Percentiles rank a stretch among this genome's conserved stretches.
phyloP scores from a whole-genome alignment of 2,113 vertebrate species.

The Columba janthina region DNA sequence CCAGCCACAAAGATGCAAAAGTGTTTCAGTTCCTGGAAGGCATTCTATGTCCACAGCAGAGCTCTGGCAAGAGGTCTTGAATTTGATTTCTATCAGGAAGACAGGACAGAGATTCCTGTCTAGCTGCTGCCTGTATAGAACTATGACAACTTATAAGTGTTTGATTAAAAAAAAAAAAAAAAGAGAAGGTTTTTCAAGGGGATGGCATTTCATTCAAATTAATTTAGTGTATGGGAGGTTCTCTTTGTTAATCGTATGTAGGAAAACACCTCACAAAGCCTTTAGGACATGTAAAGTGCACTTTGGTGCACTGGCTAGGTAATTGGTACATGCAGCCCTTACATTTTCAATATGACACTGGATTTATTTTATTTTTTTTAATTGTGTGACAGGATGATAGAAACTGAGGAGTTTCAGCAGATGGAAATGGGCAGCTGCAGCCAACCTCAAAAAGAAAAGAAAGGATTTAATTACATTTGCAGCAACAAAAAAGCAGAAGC shows the following conservation, averaged over 20 bases:
- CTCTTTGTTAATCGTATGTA: background rate
- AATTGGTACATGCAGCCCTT: background rate
- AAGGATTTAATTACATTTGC: background rate
- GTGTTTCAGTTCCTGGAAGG: background rate
- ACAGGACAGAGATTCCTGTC: background rate
- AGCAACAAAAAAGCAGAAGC: background rate
- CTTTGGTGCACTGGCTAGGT: background rate
- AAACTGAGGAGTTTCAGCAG: background rate
- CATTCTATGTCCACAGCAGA: background rate
- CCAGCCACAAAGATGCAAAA: background rate
- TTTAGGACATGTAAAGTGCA: background rate
- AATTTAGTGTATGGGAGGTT: background rate
- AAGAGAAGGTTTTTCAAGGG: background rate
- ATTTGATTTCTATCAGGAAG: background rate
- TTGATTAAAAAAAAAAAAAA: background rate
- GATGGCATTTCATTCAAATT: background rate
- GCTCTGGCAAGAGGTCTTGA: background rate
- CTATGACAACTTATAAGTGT: background rate
- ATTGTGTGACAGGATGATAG: background rate
- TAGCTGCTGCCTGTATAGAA: background rate
- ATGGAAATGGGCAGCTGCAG: background rate
- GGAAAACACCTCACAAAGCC: background rate
- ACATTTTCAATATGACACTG: background rate
- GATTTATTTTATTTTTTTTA: background rate
- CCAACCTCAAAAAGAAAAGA: background rate